Percentiles rank a stretch among this genome's conserved stretches.
phyloP scores from a whole-genome alignment of 1,140 invertebrate genomes.

The Heterodera schachtii region DNA sequence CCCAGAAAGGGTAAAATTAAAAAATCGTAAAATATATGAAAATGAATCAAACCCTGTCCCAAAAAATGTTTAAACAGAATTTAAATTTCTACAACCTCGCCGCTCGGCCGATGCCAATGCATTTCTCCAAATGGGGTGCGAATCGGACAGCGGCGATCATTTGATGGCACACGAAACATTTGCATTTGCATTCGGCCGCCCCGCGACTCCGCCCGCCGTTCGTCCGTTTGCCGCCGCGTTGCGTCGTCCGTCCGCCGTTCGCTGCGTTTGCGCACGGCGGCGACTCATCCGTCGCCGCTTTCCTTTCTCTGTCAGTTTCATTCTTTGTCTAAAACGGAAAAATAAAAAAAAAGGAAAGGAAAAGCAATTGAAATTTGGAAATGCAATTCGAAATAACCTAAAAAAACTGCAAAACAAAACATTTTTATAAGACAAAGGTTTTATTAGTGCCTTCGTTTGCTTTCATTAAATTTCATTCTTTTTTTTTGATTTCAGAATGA shows the following conservation, averaged over 20 bases:
- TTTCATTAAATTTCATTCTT: neutral
- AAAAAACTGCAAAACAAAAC: too few relatives aligned
- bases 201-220: neutral
- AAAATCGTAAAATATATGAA: too few relatives aligned
- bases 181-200: slow-evolving; percentile 12
- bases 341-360: neutral
- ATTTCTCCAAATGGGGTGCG: slow-evolving; percentile 53
- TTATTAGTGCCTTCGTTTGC: neutral
- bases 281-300: neutral
- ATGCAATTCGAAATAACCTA: too few relatives aligned
- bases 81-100: slow-evolving; percentile 33
- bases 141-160: slow-evolving; percentile 49
- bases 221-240: neutral
- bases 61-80: neutral
- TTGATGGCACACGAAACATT: slow-evolving; percentile 39
- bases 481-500: neutral
- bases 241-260: neutral
- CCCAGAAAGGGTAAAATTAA: too few relatives aligned
- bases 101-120: slow-evolving; percentile 49
- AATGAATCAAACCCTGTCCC: too few relatives aligned
- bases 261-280: neutral
- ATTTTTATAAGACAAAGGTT: too few relatives aligned
- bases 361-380: too few relatives aligned
- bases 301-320: slow-evolving; percentile 4
- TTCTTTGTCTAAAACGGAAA: neutral